Evolutionary conservation across 2,797 vertebrate genomes (phyloP).

Genomic region (Paguma larvata): DNA sequence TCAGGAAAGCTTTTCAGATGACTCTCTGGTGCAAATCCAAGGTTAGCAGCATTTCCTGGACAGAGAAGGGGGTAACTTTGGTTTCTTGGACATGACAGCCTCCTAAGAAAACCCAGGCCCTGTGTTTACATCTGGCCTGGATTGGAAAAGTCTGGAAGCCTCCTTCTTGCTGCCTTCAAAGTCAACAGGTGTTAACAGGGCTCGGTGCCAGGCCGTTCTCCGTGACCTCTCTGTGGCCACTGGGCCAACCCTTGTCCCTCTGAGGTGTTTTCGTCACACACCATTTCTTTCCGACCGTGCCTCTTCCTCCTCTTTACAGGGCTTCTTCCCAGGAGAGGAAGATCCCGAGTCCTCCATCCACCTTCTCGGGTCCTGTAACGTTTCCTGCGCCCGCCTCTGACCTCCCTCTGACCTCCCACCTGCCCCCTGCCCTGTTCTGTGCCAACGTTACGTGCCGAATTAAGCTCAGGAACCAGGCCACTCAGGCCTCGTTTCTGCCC

Average conservation of each 20-base stretch:
- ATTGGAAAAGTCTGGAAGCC: not conserved
- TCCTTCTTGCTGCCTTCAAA: not conserved
- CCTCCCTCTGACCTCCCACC: fast-evolving
- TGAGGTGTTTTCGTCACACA: not conserved
- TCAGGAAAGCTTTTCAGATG: not conserved
- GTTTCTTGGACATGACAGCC: not conserved
- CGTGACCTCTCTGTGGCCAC: not conserved
- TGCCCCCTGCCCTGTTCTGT: not conserved
- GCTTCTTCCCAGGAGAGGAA: not conserved
- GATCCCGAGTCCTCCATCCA: not conserved
- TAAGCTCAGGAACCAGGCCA: not conserved
- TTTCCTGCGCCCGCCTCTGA: not conserved
- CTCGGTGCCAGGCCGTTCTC: not conserved
- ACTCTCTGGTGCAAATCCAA: not conserved
- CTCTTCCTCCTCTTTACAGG: not conserved
- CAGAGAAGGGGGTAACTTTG: not conserved
- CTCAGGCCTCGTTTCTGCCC: not conserved
- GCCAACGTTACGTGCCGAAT: not conserved
- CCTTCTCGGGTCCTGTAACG: not conserved
- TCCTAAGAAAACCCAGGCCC: not conserved
- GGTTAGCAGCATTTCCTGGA: not conserved
- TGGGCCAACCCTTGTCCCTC: not conserved
- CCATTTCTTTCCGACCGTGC: not conserved
- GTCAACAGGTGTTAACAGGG: not conserved
- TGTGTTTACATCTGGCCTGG: not conserved